Percentiles rank a stretch among this genome's conserved stretches.
phyloP scores from a whole-genome alignment of 1,140 invertebrate genomes.

The Drosophila saltans region DNA sequence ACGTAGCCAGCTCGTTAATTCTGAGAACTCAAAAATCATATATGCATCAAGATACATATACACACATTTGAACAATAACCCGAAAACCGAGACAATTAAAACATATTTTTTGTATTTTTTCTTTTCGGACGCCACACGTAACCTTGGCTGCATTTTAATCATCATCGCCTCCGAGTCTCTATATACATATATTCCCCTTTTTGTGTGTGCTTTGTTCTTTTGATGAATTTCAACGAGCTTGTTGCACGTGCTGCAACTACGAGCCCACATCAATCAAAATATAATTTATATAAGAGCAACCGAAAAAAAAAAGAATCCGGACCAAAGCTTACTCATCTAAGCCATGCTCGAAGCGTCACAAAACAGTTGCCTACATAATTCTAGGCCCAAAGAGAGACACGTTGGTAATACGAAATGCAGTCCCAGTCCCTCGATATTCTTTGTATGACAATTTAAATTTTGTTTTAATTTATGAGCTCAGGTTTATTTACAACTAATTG shows the following conservation, averaged over 20 bases:
- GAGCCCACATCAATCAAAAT: constrained; percentile 71
- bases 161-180: constrained; percentile 40
- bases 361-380: constrained; percentile 20
- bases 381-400: constrained; percentile 47
- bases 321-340: constrained; percentile 51
- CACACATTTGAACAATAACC: constrained; percentile 43
- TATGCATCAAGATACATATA: constrained; percentile 19
- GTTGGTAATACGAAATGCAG: constrained; percentile 56
- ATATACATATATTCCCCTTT: background rate
- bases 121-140: constrained; percentile 63
- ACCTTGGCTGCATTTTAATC: constrained; percentile 79
- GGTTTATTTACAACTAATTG: constrained; percentile 61
- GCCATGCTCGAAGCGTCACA: constrained; percentile 44
- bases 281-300: constrained; percentile 76
- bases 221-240: constrained; percentile 59
- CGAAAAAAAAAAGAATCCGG: background rate
- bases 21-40: constrained; percentile 76
- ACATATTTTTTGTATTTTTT: constrained; percentile 45
- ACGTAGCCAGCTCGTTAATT: constrained; percentile 73
- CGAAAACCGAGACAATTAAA: constrained; percentile 69
- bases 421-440: constrained; percentile 27
- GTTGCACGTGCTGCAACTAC: constrained; percentile 66
- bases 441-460: constrained; percentile 45
- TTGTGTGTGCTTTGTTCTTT: constrained; percentile 30
- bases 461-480: constrained; percentile 70